Conservation (phyloP, 2,888 invertebrate genomes). For the Ichneumoninae sp. region DNA sequence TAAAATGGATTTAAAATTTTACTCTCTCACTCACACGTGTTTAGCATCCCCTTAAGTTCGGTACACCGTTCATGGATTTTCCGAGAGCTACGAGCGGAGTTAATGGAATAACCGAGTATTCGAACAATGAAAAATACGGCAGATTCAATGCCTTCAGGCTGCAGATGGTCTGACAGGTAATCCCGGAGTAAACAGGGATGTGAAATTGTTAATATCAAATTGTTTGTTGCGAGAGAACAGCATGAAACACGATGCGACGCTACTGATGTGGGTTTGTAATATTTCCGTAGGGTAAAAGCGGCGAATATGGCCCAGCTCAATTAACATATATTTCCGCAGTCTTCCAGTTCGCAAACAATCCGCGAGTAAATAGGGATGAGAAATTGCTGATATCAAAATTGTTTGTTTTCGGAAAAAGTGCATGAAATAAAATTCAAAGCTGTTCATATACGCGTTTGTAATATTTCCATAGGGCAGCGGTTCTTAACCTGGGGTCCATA, state of each 20-base stretch:
- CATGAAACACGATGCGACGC: neutral
- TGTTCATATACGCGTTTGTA: too few species aligned
- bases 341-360: too few species aligned
- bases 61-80: neutral
- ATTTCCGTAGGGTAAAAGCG: neutral
- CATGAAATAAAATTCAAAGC: too few species aligned
- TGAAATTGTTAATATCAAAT: slow-evolving; percentile 1
- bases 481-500: too few species aligned
- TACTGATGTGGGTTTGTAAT: neutral
- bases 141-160: neutral
- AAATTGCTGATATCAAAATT: too few species aligned
- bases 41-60: neutral
- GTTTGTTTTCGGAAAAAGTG: too few species aligned
- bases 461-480: too few species aligned
- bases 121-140: neutral
- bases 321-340: neutral
- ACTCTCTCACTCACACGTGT: too few species aligned
- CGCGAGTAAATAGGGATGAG: too few species aligned
- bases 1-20: too few species aligned
- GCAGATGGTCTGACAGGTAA: neutral
- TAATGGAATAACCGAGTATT: neutral
- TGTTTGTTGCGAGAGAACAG: neutral
- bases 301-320: neutral
- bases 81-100: neutral
- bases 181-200: neutral